phyloP scores from a whole-genome alignment of 2,797 vertebrate genomes.

The Coregonus suidteri region DNA sequence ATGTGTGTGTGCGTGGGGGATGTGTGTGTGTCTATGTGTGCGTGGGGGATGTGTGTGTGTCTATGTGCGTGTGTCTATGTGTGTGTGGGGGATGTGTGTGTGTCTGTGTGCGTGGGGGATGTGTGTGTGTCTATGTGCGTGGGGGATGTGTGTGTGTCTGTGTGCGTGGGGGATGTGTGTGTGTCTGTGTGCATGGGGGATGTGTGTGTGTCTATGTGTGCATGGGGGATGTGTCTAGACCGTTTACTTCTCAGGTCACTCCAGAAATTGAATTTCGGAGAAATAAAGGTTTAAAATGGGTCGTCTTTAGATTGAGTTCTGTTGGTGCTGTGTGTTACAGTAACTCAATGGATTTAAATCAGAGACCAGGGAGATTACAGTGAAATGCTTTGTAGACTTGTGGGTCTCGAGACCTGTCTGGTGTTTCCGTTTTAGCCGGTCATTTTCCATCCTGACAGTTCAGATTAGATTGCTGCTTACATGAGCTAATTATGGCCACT shows the following conservation, averaged over 20 bases:
- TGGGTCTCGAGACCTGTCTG: conserved; percentile 5
- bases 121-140: too few relatives aligned
- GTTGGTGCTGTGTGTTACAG: conserved; percentile 6
- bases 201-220: conserved; percentile 16
- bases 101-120: too few relatives aligned
- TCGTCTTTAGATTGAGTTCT: not conserved
- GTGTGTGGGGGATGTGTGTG: too few relatives aligned
- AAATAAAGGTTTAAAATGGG: conserved; percentile 9
- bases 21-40: too few relatives aligned
- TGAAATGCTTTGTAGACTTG: conserved; percentile 4
- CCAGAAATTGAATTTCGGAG: not conserved
- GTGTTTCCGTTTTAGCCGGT: not conserved
- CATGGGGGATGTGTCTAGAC: not conserved
- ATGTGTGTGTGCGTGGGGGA: too few relatives aligned
- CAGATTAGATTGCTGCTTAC: conserved; percentile 13
- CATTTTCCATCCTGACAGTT: conserved; percentile 1
- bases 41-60: too few relatives aligned
- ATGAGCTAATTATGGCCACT: conserved; percentile 16
- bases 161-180: too few relatives aligned
- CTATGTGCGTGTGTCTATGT: too few relatives aligned
- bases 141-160: not conserved
- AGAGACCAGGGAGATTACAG: conserved; percentile 1
- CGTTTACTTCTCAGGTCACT: not conserved
- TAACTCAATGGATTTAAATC: not conserved
- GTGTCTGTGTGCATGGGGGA: not conserved